These are phyloP conservation scores for Mastacembelus armatus DNA, from an alignment of 2,797 vertebrate genomes.

Conservation along the genomic window DNA sequence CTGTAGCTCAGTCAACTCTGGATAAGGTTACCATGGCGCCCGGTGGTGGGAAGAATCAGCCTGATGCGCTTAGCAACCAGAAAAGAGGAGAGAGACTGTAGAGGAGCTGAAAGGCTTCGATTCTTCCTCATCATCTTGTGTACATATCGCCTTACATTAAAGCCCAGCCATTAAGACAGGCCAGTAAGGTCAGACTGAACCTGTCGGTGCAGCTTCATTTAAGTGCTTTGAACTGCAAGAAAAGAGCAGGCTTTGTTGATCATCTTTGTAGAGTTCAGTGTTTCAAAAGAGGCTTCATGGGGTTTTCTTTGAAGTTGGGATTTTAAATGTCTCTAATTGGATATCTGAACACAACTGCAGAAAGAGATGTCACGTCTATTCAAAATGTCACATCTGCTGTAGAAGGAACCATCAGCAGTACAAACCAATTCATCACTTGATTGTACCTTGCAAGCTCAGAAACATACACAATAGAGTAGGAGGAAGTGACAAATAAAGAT, in stretches of 20 bases:
- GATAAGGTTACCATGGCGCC: conserved; percentile 82
- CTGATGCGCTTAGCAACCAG: conserved; percentile 75
- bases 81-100: conserved; percentile 40
- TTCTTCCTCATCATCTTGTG: conserved; percentile 51
- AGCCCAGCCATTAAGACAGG: conserved; percentile 4
- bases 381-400: neutral
- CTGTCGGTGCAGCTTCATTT: neutral
- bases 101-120: conserved; percentile 45
- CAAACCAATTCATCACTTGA: conserved; percentile 33
- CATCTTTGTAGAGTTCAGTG: conserved; percentile 8
- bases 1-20: conserved; percentile 70
- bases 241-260: conserved; percentile 27
- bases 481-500: neutral
- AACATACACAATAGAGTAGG: neutral
- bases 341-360: conserved; percentile 15
- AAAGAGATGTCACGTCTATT: too few relatives aligned
- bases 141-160: conserved; percentile 30
- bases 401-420: conserved; percentile 30
- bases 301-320: conserved; percentile 20
- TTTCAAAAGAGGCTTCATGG: conserved; percentile 22
- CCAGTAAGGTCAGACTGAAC: conserved; percentile 7
- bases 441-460: conserved; percentile 16
- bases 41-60: conserved; percentile 70
- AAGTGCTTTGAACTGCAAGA: conserved; percentile 35
- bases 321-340: conserved; percentile 27